Conservation (phyloP, 2,888 invertebrate species). For the Smittia sp. region DNA sequence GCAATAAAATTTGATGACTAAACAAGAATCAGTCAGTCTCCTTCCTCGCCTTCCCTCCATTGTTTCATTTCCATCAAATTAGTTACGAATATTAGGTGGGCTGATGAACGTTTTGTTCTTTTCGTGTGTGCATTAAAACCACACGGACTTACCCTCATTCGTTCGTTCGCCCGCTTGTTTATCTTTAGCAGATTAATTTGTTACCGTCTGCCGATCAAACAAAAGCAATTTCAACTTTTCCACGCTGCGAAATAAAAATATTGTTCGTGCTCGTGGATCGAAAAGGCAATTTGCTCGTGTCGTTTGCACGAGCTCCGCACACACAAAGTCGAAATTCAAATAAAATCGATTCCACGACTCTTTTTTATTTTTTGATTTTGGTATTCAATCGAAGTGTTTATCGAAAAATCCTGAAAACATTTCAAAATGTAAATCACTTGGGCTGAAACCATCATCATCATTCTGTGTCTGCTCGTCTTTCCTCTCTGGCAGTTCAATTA, state of each 20-base stretch:
- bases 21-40: conserved; percentile 24
- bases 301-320: neutral
- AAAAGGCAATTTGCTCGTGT: neutral
- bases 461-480: conserved; percentile 12
- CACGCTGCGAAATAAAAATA: neutral
- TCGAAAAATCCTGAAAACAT: neutral
- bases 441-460: neutral
- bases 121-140: conserved; percentile 17
- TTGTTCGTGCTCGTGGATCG: neutral
- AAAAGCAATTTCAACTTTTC: conserved; percentile 16
- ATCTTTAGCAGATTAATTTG: conserved; percentile 35
- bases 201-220: conserved; percentile 36
- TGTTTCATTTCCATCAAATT: conserved; percentile 38
- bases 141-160: conserved; percentile 27
- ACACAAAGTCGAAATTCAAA: neutral
- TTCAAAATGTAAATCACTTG: conserved; percentile 8
- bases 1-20: conserved; percentile 40
- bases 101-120: conserved; percentile 6
- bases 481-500: conserved; percentile 37
- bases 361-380: too few species aligned
- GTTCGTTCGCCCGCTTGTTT: conserved; percentile 9
- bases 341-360: neutral
- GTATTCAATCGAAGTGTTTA: too few species aligned
- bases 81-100: conserved; percentile 23
- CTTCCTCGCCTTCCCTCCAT: neutral